These are phyloP conservation scores for Laticauda colubrina DNA, from an alignment of 2,113 vertebrate species.

Conservation along the genomic window DNA sequence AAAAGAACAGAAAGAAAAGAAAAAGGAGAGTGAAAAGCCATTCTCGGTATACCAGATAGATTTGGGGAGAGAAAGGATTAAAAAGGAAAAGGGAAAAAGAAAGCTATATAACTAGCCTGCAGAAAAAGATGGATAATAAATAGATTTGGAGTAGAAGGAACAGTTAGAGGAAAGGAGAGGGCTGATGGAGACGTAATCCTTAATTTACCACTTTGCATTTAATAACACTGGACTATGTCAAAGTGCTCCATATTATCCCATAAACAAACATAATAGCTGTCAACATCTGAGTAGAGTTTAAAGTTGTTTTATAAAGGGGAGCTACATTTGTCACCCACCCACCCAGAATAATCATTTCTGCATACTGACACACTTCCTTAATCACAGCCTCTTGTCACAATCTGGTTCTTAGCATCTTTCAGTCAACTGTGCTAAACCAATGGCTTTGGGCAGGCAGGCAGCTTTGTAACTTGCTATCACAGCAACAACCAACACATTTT, in stretches of 20 bases:
- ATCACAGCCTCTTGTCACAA: neutral
- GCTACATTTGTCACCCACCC: neutral
- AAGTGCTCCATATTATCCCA: neutral
- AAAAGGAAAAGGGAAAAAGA: neutral
- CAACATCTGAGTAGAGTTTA: neutral
- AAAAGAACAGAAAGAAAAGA: neutral
- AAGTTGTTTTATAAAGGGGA: neutral
- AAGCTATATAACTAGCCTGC: neutral
- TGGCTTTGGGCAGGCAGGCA: neutral
- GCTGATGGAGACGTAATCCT: neutral
- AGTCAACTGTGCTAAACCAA: neutral
- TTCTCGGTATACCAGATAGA: neutral
- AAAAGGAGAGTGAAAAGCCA: neutral
- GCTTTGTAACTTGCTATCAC: neutral
- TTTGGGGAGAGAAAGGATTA: neutral
- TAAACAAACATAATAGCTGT: neutral
- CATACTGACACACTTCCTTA: neutral
- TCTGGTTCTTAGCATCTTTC: neutral
- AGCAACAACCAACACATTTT: neutral
- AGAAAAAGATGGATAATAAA: neutral
- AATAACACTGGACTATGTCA: neutral
- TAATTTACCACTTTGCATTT: neutral
- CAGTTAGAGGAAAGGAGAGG: neutral
- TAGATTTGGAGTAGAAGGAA: neutral
- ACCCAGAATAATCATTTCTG: neutral